Evolutionary conservation across 2,113 vertebrate genomes (phyloP).

Genomic region (Cebus imitator): DNA sequence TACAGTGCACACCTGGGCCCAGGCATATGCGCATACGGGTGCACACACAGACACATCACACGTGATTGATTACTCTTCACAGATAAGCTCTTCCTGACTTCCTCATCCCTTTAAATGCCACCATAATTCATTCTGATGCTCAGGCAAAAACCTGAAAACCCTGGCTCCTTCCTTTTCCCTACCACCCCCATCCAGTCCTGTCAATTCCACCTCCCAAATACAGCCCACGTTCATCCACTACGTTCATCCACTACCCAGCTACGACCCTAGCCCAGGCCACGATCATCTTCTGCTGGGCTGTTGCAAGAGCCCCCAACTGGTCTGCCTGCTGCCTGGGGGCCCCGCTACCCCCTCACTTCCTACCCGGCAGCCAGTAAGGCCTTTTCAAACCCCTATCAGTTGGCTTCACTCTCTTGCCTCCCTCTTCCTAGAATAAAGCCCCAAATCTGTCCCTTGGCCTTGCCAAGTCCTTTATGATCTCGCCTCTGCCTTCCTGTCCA

Average conservation of each 20-base stretch:
- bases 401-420: not conserved
- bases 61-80: not conserved
- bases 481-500: not conserved
- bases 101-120: constrained; percentile 17
- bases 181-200: not conserved
- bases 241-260: not conserved
- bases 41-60: not conserved
- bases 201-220: not conserved
- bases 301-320: not conserved
- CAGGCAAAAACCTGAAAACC: not conserved
- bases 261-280: not conserved
- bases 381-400: not conserved
- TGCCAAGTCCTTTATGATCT: not conserved
- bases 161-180: not conserved
- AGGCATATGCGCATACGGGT: not conserved
- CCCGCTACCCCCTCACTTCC: not conserved
- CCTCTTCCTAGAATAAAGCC: not conserved
- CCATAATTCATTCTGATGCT: constrained; percentile 6
- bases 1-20: not conserved
- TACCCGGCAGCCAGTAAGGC: not conserved
- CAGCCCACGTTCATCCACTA: not conserved
- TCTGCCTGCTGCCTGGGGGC: not conserved
- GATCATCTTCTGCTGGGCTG: not conserved
- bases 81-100: not conserved
- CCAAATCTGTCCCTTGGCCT: not conserved